Base-by-base conservation (phyloP, 2,113 vertebrate genomes). In the Rostratula benghalensis region DNA sequence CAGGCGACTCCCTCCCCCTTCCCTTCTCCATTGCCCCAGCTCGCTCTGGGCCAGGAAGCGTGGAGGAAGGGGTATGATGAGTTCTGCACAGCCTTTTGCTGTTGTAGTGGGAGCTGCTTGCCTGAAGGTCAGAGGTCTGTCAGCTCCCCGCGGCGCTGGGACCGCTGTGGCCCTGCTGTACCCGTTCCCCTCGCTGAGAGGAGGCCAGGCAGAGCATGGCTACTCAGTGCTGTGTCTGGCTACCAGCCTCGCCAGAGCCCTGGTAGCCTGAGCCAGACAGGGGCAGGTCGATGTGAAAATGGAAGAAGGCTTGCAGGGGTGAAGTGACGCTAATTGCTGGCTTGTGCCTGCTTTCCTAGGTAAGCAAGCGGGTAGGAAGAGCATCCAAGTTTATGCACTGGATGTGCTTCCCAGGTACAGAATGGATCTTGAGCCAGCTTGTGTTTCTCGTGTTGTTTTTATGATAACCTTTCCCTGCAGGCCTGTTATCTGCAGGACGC, bases 71-170 rank as follows among this genome's bases (percentile, higher is more conserved):
- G 46, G 11, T 9, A 28, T 3, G 43, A 6, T 2, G 54, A 46
- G 83, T 90, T 18, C 59, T 18, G 81, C 6, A 13, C 12, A 31
- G 25, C 57, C 51, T 61, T 50, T 48, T 1, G 11, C 64, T 33
- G 61, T 51, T 37, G 22, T 4, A 6, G 28, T 56, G 86, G 77
- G 76, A 94, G 5, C 45, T 3, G 23, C 54, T 0, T 4, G 8
- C 59, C 76, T 30, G 0, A 43, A 83, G 85, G 75, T 51, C 93
- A 35, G 69, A 27, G 87, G 56, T 91, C 76, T 9, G 76, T 23
- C 54, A 19, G 80, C 0, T 7, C 41, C 53, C 79, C 2, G 3
- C 1, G 4, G 74, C 2, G 4, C 68, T 3, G 2, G 41, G 39
- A 3, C 60, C 39, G 79, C 75, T 17, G 2, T 3, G 48, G 43